Conservation (phyloP, 2,113 vertebrate genomes). For the Raja brachyura region DNA sequence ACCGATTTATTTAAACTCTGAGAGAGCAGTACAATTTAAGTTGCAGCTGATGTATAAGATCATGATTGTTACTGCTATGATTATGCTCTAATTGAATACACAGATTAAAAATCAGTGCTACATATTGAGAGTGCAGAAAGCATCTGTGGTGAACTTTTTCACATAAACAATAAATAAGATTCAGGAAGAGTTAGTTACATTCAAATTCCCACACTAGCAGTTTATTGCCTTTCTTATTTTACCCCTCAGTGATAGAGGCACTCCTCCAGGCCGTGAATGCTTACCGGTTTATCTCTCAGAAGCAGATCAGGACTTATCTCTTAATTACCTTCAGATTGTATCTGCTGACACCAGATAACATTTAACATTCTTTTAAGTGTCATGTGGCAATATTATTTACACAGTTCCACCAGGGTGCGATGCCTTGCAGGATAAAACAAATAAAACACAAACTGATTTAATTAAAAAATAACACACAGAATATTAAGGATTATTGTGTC, state of each 20-base stretch:
- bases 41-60: not conserved
- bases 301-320: conserved; percentile 15
- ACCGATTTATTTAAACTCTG: not conserved
- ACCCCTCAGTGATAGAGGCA: not conserved
- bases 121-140: not conserved
- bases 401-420: not conserved
- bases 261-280: not conserved
- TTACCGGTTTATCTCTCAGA: conserved; percentile 14
- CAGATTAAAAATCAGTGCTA: not conserved
- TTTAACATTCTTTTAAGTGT: conserved; percentile 1
- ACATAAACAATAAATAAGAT: not conserved
- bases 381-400: conserved; percentile 17
- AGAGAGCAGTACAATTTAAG: not conserved
- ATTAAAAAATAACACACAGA: conserved; percentile 29
- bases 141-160: not conserved
- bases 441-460: conserved; percentile 31
- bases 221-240: not conserved
- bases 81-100: not conserved
- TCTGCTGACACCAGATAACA: conserved; percentile 34
- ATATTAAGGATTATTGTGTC: conserved; percentile 8
- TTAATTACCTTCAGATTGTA: conserved; percentile 30
- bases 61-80: not conserved
- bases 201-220: not conserved
- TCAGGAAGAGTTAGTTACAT: not conserved
- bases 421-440: conserved; percentile 25